These are phyloP conservation scores for Callaeas wilsoni DNA, from an alignment of 2,113 vertebrate species.

Conservation along the genomic window DNA sequence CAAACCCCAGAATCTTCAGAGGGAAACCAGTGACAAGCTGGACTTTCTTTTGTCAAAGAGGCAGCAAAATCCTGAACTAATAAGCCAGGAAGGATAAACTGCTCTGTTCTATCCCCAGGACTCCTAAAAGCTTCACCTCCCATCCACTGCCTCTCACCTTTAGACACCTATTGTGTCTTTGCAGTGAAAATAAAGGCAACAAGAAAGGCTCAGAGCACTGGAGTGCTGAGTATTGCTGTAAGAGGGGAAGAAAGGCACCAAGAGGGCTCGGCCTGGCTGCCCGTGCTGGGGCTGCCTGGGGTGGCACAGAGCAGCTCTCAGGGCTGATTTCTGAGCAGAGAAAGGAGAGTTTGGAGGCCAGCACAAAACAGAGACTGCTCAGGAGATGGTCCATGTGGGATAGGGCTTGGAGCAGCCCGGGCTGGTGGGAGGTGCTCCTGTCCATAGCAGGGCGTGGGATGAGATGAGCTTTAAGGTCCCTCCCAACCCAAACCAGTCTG, in stretches of 20 bases:
- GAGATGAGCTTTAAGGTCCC: background rate
- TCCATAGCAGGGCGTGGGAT: background rate
- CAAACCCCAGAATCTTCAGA: background rate
- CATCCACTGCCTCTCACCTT: background rate
- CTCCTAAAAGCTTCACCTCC: background rate
- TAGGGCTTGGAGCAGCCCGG: background rate
- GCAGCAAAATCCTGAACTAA: background rate
- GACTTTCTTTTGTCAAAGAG: background rate
- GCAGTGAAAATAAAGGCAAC: background rate
- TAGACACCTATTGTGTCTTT: background rate
- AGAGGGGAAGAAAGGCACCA: background rate
- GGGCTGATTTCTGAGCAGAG: background rate
- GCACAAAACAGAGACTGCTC: background rate
- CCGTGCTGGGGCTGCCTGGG: background rate
- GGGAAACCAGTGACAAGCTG: background rate
- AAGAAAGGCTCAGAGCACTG: background rate
- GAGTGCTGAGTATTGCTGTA: background rate
- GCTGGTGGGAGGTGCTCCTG: background rate
- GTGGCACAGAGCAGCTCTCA: background rate
- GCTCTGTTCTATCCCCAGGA: background rate
- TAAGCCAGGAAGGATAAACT: background rate
- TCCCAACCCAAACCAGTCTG: background rate
- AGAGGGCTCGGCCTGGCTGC: background rate
- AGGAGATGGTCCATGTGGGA: background rate
- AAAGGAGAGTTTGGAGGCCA: background rate